Percentiles rank a stretch among this genome's conserved stretches.
Evolutionary conservation across 2,888 invertebrate species (phyloP).

Genomic region (Ophion ellenae): DNA sequence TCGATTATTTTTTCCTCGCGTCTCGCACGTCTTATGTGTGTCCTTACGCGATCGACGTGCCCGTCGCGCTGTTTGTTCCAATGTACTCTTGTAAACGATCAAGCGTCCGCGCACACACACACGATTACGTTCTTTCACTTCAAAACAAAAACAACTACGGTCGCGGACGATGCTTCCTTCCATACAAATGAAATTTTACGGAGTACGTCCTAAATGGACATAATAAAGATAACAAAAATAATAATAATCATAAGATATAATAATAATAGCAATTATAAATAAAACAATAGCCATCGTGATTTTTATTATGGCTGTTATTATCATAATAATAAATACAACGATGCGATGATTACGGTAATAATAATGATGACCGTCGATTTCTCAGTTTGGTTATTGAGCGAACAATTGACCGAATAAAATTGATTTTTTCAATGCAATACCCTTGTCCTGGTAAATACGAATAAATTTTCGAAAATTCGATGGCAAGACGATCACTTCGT

Average conservation of each 20-base stretch:
- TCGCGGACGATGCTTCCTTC: neutral
- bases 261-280: neutral
- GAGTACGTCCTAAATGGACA: neutral
- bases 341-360: too few relatives aligned
- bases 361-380: neutral
- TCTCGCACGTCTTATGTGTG: neutral
- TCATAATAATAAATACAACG: too few relatives aligned
- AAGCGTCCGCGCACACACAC: constrained; percentile 3
- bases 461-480: neutral
- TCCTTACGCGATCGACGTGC: neutral
- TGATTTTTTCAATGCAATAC: neutral
- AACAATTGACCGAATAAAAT: constrained; percentile 2
- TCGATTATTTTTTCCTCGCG: constrained; percentile 13
- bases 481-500: neutral
- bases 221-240: neutral
- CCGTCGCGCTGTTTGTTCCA: constrained; percentile 13
- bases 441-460: neutral
- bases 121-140: constrained; percentile 7
- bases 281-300: neutral
- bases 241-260: too few relatives aligned
- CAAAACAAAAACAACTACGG: constrained; percentile 25
- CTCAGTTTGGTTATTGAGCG: neutral
- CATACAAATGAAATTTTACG: constrained; percentile 2
- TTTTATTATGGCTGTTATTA: too few relatives aligned
- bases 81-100: constrained; percentile 14